Evolutionary conservation across 2,888 invertebrate species (phyloP).

Genomic region (Drosophila neonasuta): DNA sequence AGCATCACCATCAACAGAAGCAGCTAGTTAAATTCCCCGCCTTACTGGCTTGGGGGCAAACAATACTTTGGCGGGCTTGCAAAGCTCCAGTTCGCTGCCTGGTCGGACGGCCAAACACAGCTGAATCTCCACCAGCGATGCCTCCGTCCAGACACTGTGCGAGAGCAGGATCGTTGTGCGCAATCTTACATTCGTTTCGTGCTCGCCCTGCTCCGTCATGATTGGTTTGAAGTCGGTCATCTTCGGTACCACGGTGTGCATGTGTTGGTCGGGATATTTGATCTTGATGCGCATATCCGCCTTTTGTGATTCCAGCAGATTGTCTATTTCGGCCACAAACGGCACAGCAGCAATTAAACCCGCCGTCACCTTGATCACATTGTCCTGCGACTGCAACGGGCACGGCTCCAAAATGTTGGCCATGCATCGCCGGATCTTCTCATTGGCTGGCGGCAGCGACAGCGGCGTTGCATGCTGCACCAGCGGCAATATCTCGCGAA

Average conservation of each 20-base stretch:
- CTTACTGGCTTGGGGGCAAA: conserved; percentile 95
- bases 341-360: conserved; percentile 94
- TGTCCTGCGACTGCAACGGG: conserved; percentile 89
- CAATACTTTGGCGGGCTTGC: conserved; percentile 92
- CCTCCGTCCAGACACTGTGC: conserved; percentile 93
- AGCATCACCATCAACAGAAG: not conserved
- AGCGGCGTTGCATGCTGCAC: conserved; percentile 87
- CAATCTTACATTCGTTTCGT: conserved; percentile 84
- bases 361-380: conserved; percentile 94
- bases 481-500: conserved; percentile 89
- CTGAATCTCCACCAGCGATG: conserved; percentile 93
- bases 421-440: conserved; percentile 89
- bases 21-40: conserved; percentile 85
- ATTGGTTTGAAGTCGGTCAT: conserved; percentile 88
- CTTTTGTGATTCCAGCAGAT: conserved; percentile 88
- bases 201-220: conserved; percentile 85
- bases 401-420: conserved; percentile 93
- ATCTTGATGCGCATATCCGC: conserved; percentile 91
- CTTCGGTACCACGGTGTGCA: conserved; percentile 91
- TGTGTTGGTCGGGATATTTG: conserved; percentile 95
- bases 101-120: conserved; percentile 86
- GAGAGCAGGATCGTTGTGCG: conserved; percentile 94
- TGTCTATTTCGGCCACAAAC: conserved; percentile 92
- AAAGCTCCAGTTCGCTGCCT: conserved; percentile 88
- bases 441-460: conserved; percentile 87